Evolutionary conservation across 2,797 vertebrate genomes (phyloP).

Genomic region (Lacerta bilineata): DNA sequence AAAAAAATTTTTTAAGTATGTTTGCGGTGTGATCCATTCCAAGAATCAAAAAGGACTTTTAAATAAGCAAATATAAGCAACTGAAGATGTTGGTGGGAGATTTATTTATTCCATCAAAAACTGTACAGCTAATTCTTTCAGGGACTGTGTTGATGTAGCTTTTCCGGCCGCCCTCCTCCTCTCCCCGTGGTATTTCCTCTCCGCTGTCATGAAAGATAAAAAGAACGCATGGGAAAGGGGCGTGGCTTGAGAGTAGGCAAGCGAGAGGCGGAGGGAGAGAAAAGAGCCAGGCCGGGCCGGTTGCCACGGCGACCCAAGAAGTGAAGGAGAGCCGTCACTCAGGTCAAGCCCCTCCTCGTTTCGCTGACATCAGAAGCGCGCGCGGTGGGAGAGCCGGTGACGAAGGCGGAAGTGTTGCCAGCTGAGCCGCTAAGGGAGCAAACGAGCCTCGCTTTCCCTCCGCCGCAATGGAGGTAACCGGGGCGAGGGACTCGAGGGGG

Average conservation of each 20-base stretch:
- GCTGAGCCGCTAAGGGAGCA: neutral
- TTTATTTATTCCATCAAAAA: too few species aligned
- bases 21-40: too few species aligned
- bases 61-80: too few species aligned
- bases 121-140: too few species aligned
- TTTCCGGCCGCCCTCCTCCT: too few species aligned
- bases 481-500: neutral
- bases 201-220: too few species aligned
- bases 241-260: neutral
- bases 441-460: neutral
- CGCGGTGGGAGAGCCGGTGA: slow-evolving; percentile 45
- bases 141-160: too few species aligned
- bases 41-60: too few species aligned
- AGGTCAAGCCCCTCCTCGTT: too few species aligned
- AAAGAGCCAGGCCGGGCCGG: neutral
- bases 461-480: slow-evolving; percentile 65
- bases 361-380: neutral
- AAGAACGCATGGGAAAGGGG: neutral
- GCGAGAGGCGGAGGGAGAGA: neutral
- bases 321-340: neutral
- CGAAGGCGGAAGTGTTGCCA: slow-evolving; percentile 67
- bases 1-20: too few species aligned
- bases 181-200: too few species aligned
- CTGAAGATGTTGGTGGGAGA: too few species aligned
- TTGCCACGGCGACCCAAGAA: neutral